Evolutionary conservation across 2,113 vertebrate species (phyloP).

Genomic region (Notothenia rossii): DNA sequence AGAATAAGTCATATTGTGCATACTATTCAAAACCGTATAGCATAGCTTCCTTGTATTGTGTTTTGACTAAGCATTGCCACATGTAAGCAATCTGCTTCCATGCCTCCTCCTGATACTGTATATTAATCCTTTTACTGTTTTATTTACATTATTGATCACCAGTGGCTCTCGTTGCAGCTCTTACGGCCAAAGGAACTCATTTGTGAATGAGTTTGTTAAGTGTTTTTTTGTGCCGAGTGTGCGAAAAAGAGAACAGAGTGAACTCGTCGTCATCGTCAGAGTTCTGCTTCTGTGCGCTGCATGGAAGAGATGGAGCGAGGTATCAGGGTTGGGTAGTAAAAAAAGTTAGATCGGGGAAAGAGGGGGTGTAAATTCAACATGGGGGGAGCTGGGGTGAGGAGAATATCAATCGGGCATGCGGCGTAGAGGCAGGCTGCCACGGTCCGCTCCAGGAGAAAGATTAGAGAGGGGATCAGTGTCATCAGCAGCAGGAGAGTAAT

Average conservation of each 20-base stretch:
- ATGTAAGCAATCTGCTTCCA: slow-evolving; percentile 44
- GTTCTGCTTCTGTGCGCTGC: slow-evolving; percentile 52
- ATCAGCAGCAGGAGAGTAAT: slow-evolving; percentile 85
- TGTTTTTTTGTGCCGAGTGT: slow-evolving; percentile 48
- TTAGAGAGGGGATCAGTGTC: slow-evolving; percentile 85
- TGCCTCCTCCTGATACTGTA: slow-evolving; percentile 26
- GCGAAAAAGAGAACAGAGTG: slow-evolving; percentile 27
- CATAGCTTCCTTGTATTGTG: slow-evolving; percentile 2
- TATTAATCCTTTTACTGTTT: slow-evolving; percentile 60
- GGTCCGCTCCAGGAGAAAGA: slow-evolving; percentile 81
- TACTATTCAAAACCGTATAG: slow-evolving; percentile 1
- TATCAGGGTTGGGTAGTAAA: slow-evolving; percentile 52
- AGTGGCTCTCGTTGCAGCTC: slow-evolving; percentile 52
- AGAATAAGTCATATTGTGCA: slow-evolving; percentile 8
- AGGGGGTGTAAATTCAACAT: slow-evolving; percentile 75
- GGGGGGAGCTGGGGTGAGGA: slow-evolving; percentile 69
- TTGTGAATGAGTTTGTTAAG: slow-evolving; percentile 50
- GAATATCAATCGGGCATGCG: slow-evolving; percentile 83
- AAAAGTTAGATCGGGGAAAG: slow-evolving; percentile 24
- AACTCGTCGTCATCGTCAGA: slow-evolving; percentile 54
- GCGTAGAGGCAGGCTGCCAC: slow-evolving; percentile 75
- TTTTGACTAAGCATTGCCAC: slow-evolving; percentile 42
- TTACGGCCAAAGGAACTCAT: slow-evolving; percentile 34
- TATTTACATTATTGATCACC: slow-evolving; percentile 73
- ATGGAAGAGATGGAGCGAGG: slow-evolving; percentile 53